These are phyloP conservation scores for Phytoseiulus persimilis DNA, from an alignment of 2,888 invertebrate species.

Conservation along the genomic window DNA sequence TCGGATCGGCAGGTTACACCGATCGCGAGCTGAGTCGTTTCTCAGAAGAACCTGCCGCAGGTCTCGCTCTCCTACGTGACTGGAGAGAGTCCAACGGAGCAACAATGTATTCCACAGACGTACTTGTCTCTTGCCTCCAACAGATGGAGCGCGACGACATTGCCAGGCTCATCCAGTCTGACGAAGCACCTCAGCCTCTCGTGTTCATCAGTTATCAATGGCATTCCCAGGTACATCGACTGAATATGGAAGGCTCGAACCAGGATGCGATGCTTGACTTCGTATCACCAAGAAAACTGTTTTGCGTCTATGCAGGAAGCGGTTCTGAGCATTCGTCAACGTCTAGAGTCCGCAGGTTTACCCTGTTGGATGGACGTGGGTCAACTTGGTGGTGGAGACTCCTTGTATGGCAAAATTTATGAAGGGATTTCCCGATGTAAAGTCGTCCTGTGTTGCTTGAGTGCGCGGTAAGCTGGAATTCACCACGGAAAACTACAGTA, in stretches of 20 bases:
- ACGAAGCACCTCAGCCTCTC: conserved; percentile 47
- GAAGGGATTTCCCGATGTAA: conserved; percentile 51
- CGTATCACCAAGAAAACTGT: neutral
- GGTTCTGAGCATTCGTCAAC: conserved; percentile 48
- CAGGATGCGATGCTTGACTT: too few species aligned
- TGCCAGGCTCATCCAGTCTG: conserved; percentile 43
- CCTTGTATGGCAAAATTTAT: conserved; percentile 51
- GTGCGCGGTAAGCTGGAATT: neutral
- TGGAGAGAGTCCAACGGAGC: conserved; percentile 52
- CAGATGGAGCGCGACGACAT: conserved; percentile 48
- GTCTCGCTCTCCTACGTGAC: conserved; percentile 50
- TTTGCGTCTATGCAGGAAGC: conserved; percentile 41
- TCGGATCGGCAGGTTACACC: conserved; percentile 49
- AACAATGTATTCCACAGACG: conserved; percentile 51
- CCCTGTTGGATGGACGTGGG: conserved; percentile 54
- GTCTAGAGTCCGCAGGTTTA: conserved; percentile 51
- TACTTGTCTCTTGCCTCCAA: conserved; percentile 50
- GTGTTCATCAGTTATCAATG: conserved; percentile 53
- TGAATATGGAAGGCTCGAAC: neutral
- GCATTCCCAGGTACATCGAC: conserved; percentile 51
- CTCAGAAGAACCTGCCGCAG: conserved; percentile 50
- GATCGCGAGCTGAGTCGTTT: conserved; percentile 50
- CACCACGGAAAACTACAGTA: neutral
- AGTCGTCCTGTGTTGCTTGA: conserved; percentile 46
- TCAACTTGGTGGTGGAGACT: conserved; percentile 51